Percentiles rank a stretch among this genome's conserved stretches.
phyloP scores from a whole-genome alignment of 2,797 vertebrate genomes.

The Meriones psammophilus region DNA sequence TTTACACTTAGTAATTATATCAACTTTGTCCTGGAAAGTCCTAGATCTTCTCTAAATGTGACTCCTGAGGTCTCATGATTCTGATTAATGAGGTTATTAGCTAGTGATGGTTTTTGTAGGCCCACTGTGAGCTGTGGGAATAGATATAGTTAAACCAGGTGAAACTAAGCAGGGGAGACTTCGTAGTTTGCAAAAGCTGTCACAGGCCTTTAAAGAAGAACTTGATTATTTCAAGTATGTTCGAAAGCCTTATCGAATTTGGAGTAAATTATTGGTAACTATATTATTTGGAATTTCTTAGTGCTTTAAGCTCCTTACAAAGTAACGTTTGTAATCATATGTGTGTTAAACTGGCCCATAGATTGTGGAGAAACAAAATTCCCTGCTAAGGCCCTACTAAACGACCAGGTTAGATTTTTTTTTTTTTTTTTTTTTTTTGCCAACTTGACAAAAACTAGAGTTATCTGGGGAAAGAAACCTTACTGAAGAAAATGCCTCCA shows the following conservation, averaged over 20 bases:
- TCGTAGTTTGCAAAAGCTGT: constrained; percentile 16
- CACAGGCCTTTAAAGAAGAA: background rate
- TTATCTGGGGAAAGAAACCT: background rate
- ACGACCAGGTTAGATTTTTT: background rate
- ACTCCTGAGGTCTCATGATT: background rate
- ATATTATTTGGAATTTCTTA: background rate
- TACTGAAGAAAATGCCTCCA: background rate
- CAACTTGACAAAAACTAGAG: background rate
- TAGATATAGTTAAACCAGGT: background rate
- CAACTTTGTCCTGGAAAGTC: background rate
- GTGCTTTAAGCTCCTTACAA: background rate
- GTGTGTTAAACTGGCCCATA: background rate
- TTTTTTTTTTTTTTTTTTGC: background rate
- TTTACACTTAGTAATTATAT: constrained; percentile 12
- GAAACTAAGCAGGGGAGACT: background rate
- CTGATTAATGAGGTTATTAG: background rate
- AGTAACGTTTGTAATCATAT: background rate
- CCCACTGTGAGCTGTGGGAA: background rate
- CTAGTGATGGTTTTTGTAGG: constrained; percentile 12
- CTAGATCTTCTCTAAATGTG: background rate
- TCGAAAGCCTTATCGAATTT: background rate
- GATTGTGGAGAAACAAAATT: background rate
- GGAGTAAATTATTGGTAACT: background rate
- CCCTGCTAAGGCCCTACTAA: background rate
- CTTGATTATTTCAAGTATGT: background rate